Evolutionary conservation across 2,888 invertebrate species (phyloP).

Genomic region (Drosophila prostipennis): DNA sequence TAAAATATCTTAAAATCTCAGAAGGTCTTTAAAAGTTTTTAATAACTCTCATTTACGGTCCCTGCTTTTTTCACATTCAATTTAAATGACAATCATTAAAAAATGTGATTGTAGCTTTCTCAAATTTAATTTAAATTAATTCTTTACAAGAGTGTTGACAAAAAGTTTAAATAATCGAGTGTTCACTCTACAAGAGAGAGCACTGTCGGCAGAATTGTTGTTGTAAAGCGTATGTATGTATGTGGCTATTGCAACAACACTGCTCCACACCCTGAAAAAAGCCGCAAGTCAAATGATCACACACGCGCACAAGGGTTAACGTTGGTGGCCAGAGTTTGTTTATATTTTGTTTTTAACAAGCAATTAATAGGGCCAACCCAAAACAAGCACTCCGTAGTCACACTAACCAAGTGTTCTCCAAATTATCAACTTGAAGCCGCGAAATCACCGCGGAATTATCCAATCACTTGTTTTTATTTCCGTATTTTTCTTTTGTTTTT

Average conservation of each 20-base stretch:
- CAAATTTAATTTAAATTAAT: background rate
- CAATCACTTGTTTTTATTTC: conserved; percentile 39
- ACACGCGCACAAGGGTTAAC: conserved; percentile 12
- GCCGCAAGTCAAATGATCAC: conserved; percentile 6
- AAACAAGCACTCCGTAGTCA: no score
- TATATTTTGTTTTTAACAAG: conserved; percentile 4
- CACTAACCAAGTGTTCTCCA: background rate
- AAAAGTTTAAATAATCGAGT: background rate
- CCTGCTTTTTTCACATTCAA: no score
- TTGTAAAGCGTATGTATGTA: background rate
- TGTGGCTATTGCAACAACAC: background rate
- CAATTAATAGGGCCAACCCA: background rate
- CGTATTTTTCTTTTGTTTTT: conserved; percentile 2
- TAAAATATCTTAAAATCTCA: no score
- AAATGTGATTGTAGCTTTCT: no score
- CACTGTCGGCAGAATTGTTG: background rate
- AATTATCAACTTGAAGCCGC: background rate
- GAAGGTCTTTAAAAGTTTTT: no score
- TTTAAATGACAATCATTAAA: no score
- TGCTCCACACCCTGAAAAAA: conserved; percentile 19
- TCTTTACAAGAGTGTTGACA: no score
- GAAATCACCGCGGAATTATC: conserved; percentile 31
- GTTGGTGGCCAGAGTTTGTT: conserved; percentile 16
- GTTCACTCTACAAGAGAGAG: background rate
- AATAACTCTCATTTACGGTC: no score